Base-by-base conservation (phyloP, 92 coral and sea anemone species). In the Zoanthus sansibaricus region DNA sequence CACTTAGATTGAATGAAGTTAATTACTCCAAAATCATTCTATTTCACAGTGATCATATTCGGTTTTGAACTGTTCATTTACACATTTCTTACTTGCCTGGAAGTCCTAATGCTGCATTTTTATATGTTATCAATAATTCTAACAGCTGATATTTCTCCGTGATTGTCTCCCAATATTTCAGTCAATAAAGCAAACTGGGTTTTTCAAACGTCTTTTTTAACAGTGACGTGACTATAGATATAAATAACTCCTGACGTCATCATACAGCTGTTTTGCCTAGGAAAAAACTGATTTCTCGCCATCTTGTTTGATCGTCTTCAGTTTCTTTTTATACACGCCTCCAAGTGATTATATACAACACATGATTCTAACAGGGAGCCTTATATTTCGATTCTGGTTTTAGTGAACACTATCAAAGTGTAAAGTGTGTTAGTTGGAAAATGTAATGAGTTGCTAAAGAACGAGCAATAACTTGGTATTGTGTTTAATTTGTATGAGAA, bases 221-320 rank as follows among this genome's bases (percentile, higher is more conserved):
- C 3, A 37, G 32, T 78, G 52, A 78, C 83, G 83, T 78, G 72
- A 78, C 31, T 3, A n/a, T 76, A 5, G 85, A 20, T 62, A 80
- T 42, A 66, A 80, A 80, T 62, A 79, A 20, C 17, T 21, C 61
- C 42, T 14, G 58, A 80, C 18, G 25, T 44, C 61, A 68, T 17
- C 11, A 7, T 17, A 47, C 61, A 80, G 58, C 85, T 62, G 85
- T 66, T 80, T 49, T 49, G 55, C 55, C 55, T 7, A 7, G 21
- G 42, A 74, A 42, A 11, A 42, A 46, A 1, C 47, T 74, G 45
- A 44, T 7, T 42, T 18, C n/a, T 20, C 12, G 15, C 20, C 17
- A 20, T 4, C 47, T 56, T 55, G 16, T 18, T n/a, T 46, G 44
- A 55, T 12, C 37, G 15, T 32, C 1, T 13, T 62, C 25, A 25